Evolutionary conservation across 2,888 invertebrate genomes (phyloP).

Genomic region (Hybos culiciformis): DNA sequence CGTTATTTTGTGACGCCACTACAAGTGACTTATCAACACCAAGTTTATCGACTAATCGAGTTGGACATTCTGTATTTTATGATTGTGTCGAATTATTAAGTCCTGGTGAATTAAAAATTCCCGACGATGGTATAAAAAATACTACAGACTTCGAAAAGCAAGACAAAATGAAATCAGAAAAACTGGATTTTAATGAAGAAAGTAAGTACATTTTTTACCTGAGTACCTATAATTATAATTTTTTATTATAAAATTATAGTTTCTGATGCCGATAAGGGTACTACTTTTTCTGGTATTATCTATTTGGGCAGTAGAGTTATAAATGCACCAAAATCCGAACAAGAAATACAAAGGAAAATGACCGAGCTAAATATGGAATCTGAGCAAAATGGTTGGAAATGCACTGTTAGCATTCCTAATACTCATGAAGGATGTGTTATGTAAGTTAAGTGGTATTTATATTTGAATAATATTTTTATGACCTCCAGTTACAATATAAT

Average conservation of each 20-base stretch:
- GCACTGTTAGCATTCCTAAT: constrained; percentile 83
- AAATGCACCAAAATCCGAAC: constrained; percentile 82
- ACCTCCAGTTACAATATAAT: not conserved
- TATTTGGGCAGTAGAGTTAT: constrained; percentile 87
- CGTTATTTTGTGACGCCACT: constrained; percentile 10
- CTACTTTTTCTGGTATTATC: constrained; percentile 83
- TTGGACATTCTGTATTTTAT: constrained; percentile 36
- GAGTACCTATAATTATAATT: not conserved
- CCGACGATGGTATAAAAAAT: not conserved
- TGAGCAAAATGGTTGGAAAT: constrained; percentile 58
- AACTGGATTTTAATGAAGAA: constrained; percentile 57
- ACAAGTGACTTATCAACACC: constrained; percentile 23
- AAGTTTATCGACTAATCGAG: constrained; percentile 31
- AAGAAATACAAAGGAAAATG: constrained; percentile 88
- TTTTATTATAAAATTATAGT: constrained; percentile 34
- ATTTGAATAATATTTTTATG: constrained; percentile 2
- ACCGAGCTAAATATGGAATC: constrained; percentile 67
- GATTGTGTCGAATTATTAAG: constrained; percentile 32
- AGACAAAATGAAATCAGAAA: constrained; percentile 62
- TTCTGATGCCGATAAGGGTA: constrained; percentile 75
- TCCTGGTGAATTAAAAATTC: constrained; percentile 13
- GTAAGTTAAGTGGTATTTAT: constrained; percentile 43
- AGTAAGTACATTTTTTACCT: constrained; percentile 34
- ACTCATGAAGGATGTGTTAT: constrained; percentile 86
- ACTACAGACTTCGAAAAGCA: constrained; percentile 49